Base-by-base conservation (phyloP, 1,140 invertebrate genomes). In the Littorina saxatilis region DNA sequence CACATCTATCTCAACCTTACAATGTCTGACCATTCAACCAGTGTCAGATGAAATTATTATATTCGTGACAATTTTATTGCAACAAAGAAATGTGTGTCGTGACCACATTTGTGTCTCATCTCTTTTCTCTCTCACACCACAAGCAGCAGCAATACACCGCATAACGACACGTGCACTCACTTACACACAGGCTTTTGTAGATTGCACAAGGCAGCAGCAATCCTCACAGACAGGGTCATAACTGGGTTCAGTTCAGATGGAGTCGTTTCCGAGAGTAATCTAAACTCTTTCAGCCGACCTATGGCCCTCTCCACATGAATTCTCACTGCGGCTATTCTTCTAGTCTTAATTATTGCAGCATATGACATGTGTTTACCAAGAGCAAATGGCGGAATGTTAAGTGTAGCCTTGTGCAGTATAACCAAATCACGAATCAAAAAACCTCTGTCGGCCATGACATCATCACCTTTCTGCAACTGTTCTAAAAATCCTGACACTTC, bases 231-330 rank as follows among this genome's bases (percentile, higher is more conserved):
- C 40, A 80, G 75, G 55, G 79, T 70, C 29, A 78, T 50, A 40
- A 76, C 58, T 63, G 73, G 74, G 61, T 79, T 58, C 58, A 58
- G 50, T 43, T 84, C 83, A 32, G 82, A 29, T 4, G 76, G 75
- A 20, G 87, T 35, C 27, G 79, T 82, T 20, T 61, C 39, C 15
- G 29, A n/a, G 9, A 86, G 73, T 40, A 83, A 66, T 47, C 35
- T 58, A 37, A 85, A 88, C n/a, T 37, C 35, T 68, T 80, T 86
- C 37, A 80, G 47, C 35, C 79, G 73, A 27, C 68, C 79, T 43
- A 81, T 88, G 20, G 73, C 82, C 76, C 79, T 73, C 55, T 77
- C 85, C 32, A 82, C 80, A 79, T 81, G 84, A 29, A 88, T 88
- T 17, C 87, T 40, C 2, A 75, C 35, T 35, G 78, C 72, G 11